Evolutionary conservation across 2,888 invertebrate genomes (phyloP).

Genomic region (Doris montereyensis): DNA sequence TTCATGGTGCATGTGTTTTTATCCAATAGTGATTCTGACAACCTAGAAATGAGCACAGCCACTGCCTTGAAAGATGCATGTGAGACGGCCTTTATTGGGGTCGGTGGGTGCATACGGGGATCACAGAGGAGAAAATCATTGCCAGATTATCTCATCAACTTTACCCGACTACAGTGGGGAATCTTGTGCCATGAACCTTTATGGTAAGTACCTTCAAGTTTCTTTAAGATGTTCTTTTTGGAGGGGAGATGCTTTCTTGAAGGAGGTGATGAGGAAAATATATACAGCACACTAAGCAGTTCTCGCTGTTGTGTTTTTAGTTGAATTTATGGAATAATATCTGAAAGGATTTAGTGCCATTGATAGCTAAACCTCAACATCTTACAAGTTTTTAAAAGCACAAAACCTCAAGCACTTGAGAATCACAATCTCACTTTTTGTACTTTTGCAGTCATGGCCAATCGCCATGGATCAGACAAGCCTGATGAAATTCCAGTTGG

Average conservation of each 20-base stretch:
- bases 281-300: no score
- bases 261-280: no score
- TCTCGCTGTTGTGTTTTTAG: no score
- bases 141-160: constrained; percentile 87
- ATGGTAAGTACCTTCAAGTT: constrained; percentile 77
- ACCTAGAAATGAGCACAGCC: constrained; percentile 74
- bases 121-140: constrained; percentile 82
- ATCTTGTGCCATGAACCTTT: constrained; percentile 84
- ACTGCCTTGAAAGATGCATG: constrained; percentile 82
- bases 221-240: no score
- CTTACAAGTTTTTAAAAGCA: no score
- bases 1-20: not conserved
- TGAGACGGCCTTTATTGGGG: constrained; percentile 85
- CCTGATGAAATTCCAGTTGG: constrained; percentile 70
- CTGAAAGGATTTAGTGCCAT: no score
- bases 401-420: no score
- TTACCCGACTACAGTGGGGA: constrained; percentile 85
- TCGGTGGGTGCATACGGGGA: constrained; percentile 82
- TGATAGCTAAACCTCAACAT: no score
- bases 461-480: constrained; percentile 38
- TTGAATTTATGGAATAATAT: no score
- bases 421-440: no score
- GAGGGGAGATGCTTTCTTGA: no score
- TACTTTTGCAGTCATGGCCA: constrained; percentile 36
- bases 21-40: constrained; percentile 55